Evolutionary conservation across 2,797 vertebrate species (phyloP).

Genomic region (Enteromius mattozi): DNA sequence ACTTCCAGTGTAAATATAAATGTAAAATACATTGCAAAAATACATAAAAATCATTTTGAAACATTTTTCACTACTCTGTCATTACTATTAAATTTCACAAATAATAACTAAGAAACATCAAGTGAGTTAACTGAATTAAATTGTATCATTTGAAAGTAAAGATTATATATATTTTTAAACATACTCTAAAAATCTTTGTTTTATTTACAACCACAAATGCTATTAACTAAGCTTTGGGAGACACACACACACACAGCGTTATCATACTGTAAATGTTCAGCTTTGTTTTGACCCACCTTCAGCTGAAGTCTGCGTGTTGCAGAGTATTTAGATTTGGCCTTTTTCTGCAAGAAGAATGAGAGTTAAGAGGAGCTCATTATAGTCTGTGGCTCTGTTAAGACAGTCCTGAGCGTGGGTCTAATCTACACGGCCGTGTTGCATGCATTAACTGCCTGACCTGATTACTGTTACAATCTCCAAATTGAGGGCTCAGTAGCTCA

Average conservation of each 20-base stretch:
- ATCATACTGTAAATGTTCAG: not conserved
- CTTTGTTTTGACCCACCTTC: conserved; percentile 62
- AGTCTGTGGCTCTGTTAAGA: conserved; percentile 46
- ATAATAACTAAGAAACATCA: not conserved
- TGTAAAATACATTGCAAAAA: no score
- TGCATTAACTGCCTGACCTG: conserved; percentile 50
- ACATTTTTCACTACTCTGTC: not conserved
- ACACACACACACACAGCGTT: not conserved
- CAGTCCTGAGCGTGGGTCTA: conserved; percentile 34
- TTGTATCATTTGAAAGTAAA: not conserved
- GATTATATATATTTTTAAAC: no score
- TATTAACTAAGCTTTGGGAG: no score
- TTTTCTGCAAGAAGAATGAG: conserved; percentile 55
- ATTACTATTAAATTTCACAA: not conserved
- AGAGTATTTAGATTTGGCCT: conserved; percentile 64
- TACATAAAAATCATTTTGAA: no score
- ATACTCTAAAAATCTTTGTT: not conserved
- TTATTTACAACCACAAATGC: not conserved
- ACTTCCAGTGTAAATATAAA: not conserved
- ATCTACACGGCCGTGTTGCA: conserved; percentile 51
- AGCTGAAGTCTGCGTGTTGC: conserved; percentile 67
- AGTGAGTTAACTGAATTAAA: not conserved
- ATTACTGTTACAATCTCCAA: conserved; percentile 51
- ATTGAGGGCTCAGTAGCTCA: conserved; percentile 31
- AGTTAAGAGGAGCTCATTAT: conserved; percentile 42